Conservation (phyloP, 2,797 vertebrate species). For the Sebastes reedi region DNA sequence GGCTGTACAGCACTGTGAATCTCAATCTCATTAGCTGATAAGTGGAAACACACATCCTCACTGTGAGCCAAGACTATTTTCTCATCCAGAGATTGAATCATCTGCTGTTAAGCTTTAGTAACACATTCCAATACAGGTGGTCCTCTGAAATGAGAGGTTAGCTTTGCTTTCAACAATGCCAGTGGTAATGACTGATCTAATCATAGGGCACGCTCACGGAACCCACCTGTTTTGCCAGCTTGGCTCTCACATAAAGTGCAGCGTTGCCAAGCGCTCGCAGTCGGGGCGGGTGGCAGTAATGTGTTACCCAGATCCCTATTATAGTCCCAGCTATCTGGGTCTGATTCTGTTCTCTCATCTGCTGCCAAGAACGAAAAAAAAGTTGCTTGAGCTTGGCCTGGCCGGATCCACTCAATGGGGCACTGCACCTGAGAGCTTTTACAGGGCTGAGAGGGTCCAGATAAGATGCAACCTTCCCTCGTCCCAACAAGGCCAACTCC, state of each 20-base stretch:
- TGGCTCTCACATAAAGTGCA: slow-evolving; percentile 47
- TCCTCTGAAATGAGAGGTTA: slow-evolving; percentile 63
- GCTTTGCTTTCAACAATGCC: slow-evolving; percentile 59
- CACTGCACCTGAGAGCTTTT: slow-evolving; percentile 78
- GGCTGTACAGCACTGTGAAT: slow-evolving; percentile 29
- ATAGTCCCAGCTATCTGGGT: slow-evolving; percentile 58
- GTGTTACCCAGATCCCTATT: slow-evolving; percentile 61
- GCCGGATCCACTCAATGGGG: slow-evolving; percentile 60
- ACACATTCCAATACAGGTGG: slow-evolving; percentile 70
- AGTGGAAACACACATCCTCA: slow-evolving; percentile 58
- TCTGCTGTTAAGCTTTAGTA: slow-evolving; percentile 56
- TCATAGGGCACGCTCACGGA: slow-evolving; percentile 62
- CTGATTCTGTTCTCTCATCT: slow-evolving; percentile 69
- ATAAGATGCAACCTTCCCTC: slow-evolving; percentile 62
- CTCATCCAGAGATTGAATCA: slow-evolving; percentile 49
- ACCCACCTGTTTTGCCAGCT: slow-evolving; percentile 71
- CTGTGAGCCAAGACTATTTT: slow-evolving; percentile 36
- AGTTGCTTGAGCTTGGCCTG: slow-evolving; percentile 30
- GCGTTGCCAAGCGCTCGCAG: slow-evolving; percentile 53
- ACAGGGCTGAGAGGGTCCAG: slow-evolving; percentile 61
- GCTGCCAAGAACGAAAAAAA: slow-evolving; percentile 69
- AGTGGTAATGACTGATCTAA: slow-evolving; percentile 72
- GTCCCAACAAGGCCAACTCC: not conserved
- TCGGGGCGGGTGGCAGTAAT: slow-evolving; percentile 65
- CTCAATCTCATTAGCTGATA: slow-evolving; percentile 45